Conservation (phyloP, 2,113 vertebrate species). For the Cebus imitator region DNA sequence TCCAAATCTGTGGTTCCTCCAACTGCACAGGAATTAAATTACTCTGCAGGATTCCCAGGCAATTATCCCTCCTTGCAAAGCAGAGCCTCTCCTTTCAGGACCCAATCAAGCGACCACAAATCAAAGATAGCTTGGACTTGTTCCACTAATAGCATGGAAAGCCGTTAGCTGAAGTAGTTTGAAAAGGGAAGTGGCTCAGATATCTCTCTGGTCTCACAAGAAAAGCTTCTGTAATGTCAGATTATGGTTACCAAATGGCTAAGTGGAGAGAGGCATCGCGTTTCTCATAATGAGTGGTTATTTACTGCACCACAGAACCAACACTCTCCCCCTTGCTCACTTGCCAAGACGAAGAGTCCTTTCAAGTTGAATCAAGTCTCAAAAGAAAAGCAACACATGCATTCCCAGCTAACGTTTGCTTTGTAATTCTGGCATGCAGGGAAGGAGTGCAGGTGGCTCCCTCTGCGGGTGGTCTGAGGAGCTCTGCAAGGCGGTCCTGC, state of each 20-base stretch:
- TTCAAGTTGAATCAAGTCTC: slow-evolving; percentile 58
- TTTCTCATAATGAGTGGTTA: slow-evolving; percentile 67
- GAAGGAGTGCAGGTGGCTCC: background rate
- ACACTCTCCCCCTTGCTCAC: slow-evolving; percentile 7
- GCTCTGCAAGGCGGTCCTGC: background rate
- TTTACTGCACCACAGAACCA: slow-evolving; percentile 62
- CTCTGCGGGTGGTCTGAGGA: background rate
- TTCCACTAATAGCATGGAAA: slow-evolving; percentile 70
- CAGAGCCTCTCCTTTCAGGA: slow-evolving; percentile 29
- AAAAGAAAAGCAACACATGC: slow-evolving; percentile 10
- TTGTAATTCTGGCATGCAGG: background rate
- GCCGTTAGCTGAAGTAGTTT: slow-evolving; percentile 63
- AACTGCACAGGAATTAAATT: background rate
- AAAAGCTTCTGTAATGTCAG: slow-evolving; percentile 62
- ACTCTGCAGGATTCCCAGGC: slow-evolving; percentile 55
- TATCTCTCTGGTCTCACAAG: slow-evolving; percentile 59
- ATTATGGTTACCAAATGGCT: slow-evolving; percentile 61
- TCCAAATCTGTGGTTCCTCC: background rate
- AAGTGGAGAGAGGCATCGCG: background rate
- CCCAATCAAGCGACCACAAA: slow-evolving; percentile 66
- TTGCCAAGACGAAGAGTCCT: slow-evolving; percentile 35
- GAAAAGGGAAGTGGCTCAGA: slow-evolving; percentile 62
- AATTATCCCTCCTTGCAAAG: slow-evolving; percentile 17
- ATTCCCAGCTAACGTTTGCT: background rate
- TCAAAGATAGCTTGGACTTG: slow-evolving; percentile 62